Base-by-base conservation (phyloP, 2,888 invertebrate species). In the Camponotus fellah region DNA sequence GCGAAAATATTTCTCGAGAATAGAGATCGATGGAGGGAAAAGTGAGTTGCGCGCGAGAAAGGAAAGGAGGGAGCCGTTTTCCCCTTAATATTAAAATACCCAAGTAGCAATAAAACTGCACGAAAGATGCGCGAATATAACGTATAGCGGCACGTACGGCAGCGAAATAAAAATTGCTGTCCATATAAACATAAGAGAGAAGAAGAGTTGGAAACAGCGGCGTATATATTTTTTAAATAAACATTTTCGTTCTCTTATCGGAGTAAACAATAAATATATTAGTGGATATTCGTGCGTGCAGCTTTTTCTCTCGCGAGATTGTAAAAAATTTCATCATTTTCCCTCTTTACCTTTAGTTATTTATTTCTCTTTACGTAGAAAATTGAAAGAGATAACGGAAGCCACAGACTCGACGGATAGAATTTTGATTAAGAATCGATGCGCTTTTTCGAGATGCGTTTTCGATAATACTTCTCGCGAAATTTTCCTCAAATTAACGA, bases 81-180 rank as follows among this genome's bases (percentile, higher is more conserved):
- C 9, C 64, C 9, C n/a, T 64, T 37, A 37, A 64, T 64, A 64
- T 64, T 64, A 64, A 64, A 37, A 49, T 14, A 34, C 2, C 17
- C 34, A 37, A 3, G 37, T 9, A 17, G 37, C 64, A n/a, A 64
- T 64, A 64, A 64, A 34, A 64, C 9, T 17, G 37, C 21, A 3
- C 32, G n/a, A 17, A n/a, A 37, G 37, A 37, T 64, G 37, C n/a
- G 37, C 37, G 34, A 17, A 17, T 17, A 49, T 49, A n/a, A 49
- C 46, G 46, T 60, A 12, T 60, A 60, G 9, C 49, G n/a, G 12
- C 64, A 37, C 37, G 37, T 64, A 34, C 17, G 34, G 9, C n/a
- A 37, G 64, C 37, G 37, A 34, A 34, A 64, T n/a, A 10, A 64
- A 64, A 64, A 64, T 64, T 64, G 64, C n/a, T 3, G 37, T 10